A percentile compares a stretch with the other conserved stretches of the same genome.
Conservation (phyloP, 2,797 vertebrate species). For the Molothrus aeneus region DNA sequence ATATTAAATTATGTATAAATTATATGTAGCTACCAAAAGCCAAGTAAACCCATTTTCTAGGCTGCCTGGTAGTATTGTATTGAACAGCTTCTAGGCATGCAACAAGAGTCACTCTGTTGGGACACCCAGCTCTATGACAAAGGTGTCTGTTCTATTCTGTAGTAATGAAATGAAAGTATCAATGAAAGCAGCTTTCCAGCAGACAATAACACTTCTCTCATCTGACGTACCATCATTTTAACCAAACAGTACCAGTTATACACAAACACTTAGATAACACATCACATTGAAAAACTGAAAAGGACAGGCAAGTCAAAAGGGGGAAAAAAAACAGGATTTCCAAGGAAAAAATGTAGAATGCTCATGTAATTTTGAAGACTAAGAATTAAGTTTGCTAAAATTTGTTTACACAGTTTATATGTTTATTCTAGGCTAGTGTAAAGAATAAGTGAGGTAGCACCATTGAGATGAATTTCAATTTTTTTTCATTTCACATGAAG, state of each 20-base stretch:
- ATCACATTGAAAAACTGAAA: background rate
- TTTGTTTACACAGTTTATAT: background rate
- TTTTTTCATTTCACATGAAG: background rate
- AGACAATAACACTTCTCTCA: background rate
- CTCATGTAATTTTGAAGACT: background rate
- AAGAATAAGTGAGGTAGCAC: background rate
- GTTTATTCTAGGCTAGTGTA: background rate
- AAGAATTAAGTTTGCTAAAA: background rate
- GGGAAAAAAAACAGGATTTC: background rate
- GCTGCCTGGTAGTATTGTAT: background rate
- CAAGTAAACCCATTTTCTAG: background rate
- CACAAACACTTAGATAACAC: background rate
- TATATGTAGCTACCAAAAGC: background rate
- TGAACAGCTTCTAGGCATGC: background rate
- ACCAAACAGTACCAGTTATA: background rate
- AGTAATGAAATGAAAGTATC: background rate
- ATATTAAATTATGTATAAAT: background rate
- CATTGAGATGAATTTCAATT: background rate
- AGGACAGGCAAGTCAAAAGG: background rate
- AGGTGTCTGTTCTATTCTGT: background rate
- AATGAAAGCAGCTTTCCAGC: background rate
- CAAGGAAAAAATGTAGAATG: background rate
- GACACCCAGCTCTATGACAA: background rate
- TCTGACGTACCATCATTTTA: background rate
- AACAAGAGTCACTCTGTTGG: background rate